These are phyloP conservation scores for Octopus bimaculoides DNA, from an alignment of 1,140 invertebrate species.

Conservation along the genomic window DNA sequence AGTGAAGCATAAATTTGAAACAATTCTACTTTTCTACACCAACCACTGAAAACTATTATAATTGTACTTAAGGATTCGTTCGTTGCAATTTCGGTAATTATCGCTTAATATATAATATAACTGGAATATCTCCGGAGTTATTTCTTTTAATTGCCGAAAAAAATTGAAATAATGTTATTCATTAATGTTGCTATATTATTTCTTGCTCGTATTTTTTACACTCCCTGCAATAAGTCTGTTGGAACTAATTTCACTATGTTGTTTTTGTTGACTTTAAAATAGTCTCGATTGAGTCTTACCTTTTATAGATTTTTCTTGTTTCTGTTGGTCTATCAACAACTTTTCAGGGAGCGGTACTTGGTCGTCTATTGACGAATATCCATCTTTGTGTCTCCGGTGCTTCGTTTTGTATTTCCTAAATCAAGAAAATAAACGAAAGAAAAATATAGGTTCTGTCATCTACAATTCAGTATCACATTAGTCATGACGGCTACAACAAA, in stretches of 20 bases:
- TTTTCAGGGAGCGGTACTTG: background rate
- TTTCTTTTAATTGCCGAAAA: background rate
- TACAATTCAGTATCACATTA: too few relatives aligned
- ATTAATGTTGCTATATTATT: background rate
- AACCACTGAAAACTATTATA: too few relatives aligned
- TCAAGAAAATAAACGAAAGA: too few relatives aligned
- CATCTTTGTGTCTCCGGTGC: background rate
- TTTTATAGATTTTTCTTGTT: background rate
- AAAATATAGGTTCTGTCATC: too few relatives aligned
- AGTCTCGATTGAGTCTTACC: background rate
- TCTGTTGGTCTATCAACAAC: background rate
- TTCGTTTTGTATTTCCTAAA: constrained; percentile 1
- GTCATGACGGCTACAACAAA: too few relatives aligned
- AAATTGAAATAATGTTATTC: background rate
- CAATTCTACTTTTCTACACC: too few relatives aligned
- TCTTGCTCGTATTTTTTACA: background rate
- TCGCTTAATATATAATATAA: background rate
- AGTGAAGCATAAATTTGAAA: too few relatives aligned
- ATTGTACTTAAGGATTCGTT: too few relatives aligned
- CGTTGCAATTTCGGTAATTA: too few relatives aligned
- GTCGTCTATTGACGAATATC: background rate
- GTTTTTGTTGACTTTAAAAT: background rate
- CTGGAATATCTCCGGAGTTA: background rate
- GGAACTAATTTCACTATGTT: background rate
- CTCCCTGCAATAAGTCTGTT: background rate